A percentile compares a stretch with the other conserved stretches of the same genome.
Conservation (phyloP, 30 jellyfish, hydroid and myxozoan species). For the Cassiopea xamachana region DNA sequence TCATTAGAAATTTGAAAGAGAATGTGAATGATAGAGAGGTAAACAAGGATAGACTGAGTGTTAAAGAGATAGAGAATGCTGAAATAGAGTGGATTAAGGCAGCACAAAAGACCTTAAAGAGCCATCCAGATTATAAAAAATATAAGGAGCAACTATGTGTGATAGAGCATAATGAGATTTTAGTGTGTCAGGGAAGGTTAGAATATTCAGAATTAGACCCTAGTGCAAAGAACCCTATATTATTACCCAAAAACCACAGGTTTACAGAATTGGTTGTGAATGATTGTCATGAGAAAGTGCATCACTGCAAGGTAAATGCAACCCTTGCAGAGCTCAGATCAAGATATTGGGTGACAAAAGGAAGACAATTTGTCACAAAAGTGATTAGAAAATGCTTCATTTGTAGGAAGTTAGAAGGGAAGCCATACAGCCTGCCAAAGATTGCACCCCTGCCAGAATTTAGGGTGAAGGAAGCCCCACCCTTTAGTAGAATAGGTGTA, state of each 20-base stretch:
- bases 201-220: conserved; percentile 24
- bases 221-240: conserved; percentile 37
- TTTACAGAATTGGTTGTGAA: conserved; percentile 28
- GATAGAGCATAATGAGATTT: background rate
- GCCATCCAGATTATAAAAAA: conserved; percentile 21
- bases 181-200: conserved; percentile 43
- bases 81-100: conserved; percentile 39
- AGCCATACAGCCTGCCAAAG: conserved; percentile 18
- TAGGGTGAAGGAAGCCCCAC: conserved; percentile 36
- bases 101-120: conserved; percentile 1
- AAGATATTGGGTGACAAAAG: conserved; percentile 50
- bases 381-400: background rate
- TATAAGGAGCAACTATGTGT: conserved; percentile 21
- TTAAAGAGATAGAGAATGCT: conserved; percentile 39
- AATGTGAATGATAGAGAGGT: background rate
- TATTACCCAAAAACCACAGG: conserved; percentile 38
- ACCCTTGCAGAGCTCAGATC: conserved; percentile 62
- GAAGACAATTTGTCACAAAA: conserved; percentile 17
- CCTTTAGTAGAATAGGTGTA: conserved; percentile 35
- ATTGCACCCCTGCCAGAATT: conserved; percentile 33
- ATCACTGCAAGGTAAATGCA: conserved; percentile 42
- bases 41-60: conserved; percentile 4
- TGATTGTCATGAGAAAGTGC: conserved; percentile 56
- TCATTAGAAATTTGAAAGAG: conserved; percentile 22
- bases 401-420: conserved; percentile 32